A percentile compares a stretch with the other conserved stretches of the same genome.
phyloP scores from a whole-genome alignment of 2,797 vertebrate genomes.

The Enteromius radiatus region DNA sequence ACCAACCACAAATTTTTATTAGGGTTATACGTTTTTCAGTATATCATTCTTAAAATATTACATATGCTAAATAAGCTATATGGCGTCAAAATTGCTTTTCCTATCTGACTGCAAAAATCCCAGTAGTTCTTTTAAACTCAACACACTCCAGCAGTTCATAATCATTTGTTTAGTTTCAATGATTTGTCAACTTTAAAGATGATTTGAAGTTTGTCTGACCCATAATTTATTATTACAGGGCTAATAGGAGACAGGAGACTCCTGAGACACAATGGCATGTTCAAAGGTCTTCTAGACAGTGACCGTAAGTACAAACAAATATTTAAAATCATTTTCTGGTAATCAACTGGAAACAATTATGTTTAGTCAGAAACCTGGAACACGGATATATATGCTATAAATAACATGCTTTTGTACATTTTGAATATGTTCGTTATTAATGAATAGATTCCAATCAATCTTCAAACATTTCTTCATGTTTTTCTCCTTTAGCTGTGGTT shows the following conservation, averaged over 20 bases:
- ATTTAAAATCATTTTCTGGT: background rate
- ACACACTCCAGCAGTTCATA: slow-evolving; percentile 2
- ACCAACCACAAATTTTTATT: background rate
- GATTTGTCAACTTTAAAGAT: slow-evolving; percentile 6
- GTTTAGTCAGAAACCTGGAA: background rate
- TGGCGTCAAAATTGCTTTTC: background rate
- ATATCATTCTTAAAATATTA: background rate
- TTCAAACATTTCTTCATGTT: slow-evolving; percentile 26
- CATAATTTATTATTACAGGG: background rate
- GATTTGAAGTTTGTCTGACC: background rate
- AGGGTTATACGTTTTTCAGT: background rate
- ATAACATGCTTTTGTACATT: background rate
- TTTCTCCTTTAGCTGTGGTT: slow-evolving; percentile 18
- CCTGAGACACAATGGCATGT: slow-evolving; percentile 4
- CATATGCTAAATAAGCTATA: background rate
- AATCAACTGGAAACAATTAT: slow-evolving; percentile 34
- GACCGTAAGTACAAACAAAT: slow-evolving; percentile 19
- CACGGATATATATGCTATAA: background rate
- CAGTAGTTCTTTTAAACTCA: background rate
- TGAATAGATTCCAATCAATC: background rate
- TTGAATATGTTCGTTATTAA: slow-evolving; percentile 11
- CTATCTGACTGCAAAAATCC: background rate
- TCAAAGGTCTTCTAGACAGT: background rate
- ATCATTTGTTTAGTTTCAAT: background rate
- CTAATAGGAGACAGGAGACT: background rate